phyloP scores from a whole-genome alignment of 2,797 vertebrate species.

The Furcifer pardalis region DNA sequence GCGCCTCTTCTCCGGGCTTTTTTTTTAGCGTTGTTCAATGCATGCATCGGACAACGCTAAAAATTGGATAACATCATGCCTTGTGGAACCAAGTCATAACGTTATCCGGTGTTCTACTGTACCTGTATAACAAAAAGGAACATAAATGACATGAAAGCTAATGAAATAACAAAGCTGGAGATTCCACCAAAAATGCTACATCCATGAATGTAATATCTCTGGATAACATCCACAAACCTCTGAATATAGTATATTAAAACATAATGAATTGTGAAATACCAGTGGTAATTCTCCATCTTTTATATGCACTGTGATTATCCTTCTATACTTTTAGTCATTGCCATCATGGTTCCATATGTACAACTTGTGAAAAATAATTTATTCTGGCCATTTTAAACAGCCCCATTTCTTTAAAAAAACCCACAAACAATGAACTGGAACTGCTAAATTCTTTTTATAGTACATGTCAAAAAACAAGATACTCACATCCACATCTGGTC shows the following conservation, averaged over 20 bases:
- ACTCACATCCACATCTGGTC: conserved; percentile 96
- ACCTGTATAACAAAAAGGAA: not conserved
- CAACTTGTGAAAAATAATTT: not conserved
- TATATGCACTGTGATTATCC: not conserved
- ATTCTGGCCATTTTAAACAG: not conserved
- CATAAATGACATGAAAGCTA: not conserved
- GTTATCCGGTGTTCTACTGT: no score
- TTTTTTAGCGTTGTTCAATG: no score
- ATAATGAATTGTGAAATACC: not conserved
- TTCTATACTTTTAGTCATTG: not conserved
- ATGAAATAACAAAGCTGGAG: not conserved
- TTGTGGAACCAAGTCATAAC: no score
- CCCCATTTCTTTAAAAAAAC: not conserved
- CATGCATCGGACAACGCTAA: no score
- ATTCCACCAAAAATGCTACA: not conserved
- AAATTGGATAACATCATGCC: no score
- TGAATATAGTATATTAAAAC: not conserved
- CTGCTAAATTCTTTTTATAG: not conserved
- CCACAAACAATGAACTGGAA: not conserved
- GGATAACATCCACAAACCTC: no score
- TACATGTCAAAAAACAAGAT: conserved; percentile 11
- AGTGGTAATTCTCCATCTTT: not conserved
- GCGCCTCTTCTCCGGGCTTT: no score
- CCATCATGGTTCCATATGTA: not conserved
- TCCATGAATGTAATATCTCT: no score